Percentiles rank a stretch among this genome's conserved stretches.
Conservation (phyloP, 2,113 vertebrate genomes). For the Haliaeetus leucogaster region DNA sequence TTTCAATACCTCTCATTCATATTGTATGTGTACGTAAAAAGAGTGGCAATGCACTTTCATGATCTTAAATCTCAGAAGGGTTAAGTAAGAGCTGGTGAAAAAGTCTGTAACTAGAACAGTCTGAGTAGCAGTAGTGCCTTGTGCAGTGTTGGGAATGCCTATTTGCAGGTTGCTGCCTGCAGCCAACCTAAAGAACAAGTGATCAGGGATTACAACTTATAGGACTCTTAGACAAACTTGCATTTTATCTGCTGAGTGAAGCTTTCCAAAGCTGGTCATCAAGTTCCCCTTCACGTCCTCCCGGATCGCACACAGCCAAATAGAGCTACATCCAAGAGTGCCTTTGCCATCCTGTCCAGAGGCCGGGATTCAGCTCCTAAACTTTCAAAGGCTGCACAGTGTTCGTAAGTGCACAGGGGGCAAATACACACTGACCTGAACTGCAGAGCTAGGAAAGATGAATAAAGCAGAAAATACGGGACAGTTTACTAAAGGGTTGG, state of each 20-base stretch:
- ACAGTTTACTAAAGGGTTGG: not conserved
- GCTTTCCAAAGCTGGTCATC: not conserved
- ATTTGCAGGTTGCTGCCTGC: not conserved
- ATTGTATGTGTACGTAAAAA: accelerated
- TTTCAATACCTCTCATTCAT: not conserved
- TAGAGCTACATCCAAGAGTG: not conserved
- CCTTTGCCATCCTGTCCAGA: not conserved
- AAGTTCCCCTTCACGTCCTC: not conserved
- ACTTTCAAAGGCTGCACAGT: not conserved
- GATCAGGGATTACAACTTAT: not conserved
- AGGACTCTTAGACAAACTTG: not conserved
- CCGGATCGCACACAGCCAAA: not conserved
- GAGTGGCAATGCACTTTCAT: not conserved
- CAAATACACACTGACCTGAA: not conserved
- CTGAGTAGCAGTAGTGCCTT: not conserved
- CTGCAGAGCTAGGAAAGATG: not conserved
- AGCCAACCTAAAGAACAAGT: not conserved
- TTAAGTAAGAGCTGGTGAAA: not conserved
- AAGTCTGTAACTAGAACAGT: not conserved
- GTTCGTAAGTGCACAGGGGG: not conserved
- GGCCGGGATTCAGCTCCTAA: not conserved
- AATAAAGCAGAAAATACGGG: not conserved
- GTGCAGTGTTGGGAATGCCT: not conserved
- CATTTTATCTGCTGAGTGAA: not conserved
- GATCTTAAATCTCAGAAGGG: not conserved